Base-by-base conservation (phyloP, 2,888 invertebrate genomes). In the Torymus aiolomorphi region DNA sequence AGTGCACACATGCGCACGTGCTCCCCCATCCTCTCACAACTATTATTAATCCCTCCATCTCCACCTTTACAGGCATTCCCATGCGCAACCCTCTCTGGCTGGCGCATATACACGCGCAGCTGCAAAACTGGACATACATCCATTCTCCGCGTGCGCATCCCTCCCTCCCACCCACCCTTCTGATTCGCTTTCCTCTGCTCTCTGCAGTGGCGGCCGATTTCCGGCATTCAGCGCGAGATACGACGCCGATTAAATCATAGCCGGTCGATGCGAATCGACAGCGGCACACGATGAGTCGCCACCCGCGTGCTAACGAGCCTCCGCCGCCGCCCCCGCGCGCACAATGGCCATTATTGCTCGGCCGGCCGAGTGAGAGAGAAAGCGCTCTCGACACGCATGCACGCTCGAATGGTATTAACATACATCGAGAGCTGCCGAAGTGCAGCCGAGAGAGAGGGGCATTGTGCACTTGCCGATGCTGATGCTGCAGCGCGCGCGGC, bases 311-410 rank as follows among this genome's bases (percentile, higher is more conserved):
- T 86, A 84, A 86, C 86, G 83, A 85, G 84, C 84, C 82, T 80
- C 70, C 80, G 52, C 20, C 24, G 8, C 31, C 31, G 5, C 31
- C 31, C 8, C 31, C 31, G 5, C 13, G 5, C 63, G 79, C 82
- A 84, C 86, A 86, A 86, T 85, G 75, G 82, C 83, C 81, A 84
- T 86, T 85, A 86, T 85, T 83, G 88, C 88, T 84, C 85, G 31
- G 83, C 82, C 80, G 77, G 83, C 10, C 42, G 66, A 31, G 31
- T 5, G 31, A 31, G 31, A 31, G 31, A 31, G 31, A 31, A 8
- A 31, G 31, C 31, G 8, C 31, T 31, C 31, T 31, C 31, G 31
- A 31, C 31, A 31, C 31, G 31, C 31, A 31, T 31, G 31, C 31
- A 31, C 31, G 31, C 31, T 31, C 31, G 31, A 3, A 31, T 31